phyloP scores from a whole-genome alignment of 2,888 invertebrate species.

The Andrena flavipes region DNA sequence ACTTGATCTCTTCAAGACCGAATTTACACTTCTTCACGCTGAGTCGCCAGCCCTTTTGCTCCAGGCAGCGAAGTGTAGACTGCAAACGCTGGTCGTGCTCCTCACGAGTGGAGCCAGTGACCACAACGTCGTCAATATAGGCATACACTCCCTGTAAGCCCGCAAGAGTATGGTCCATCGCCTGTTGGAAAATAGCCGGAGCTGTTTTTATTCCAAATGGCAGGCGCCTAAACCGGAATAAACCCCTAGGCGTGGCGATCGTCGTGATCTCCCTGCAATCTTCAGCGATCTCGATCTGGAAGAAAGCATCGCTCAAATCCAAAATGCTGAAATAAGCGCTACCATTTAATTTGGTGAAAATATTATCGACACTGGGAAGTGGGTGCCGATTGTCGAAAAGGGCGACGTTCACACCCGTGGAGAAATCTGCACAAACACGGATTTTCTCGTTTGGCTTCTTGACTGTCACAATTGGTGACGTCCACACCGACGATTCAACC shows the following conservation, averaged over 20 bases:
- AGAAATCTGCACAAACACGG: neutral
- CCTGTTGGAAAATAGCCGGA: neutral
- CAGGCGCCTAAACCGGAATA: neutral
- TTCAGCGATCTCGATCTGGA: neutral
- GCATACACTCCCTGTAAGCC: no score
- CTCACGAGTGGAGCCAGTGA: no score
- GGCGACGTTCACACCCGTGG: neutral
- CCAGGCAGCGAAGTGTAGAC: neutral
- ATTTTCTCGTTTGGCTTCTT: neutral
- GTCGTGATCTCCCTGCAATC: neutral
- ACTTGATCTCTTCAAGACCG: no score
- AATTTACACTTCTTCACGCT: neutral
- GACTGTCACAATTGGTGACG: neutral
- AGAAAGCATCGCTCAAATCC: neutral
- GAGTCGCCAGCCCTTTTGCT: neutral
- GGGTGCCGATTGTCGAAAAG: neutral
- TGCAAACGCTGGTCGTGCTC: no score
- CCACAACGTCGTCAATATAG: no score
- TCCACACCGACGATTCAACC: neutral
- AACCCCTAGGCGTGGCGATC: neutral
- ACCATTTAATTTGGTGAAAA: neutral
- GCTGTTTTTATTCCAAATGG: neutral
- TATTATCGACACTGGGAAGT: neutral
- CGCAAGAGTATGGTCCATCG: neutral
- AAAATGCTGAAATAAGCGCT: neutral